A percentile compares a stretch with the other conserved stretches of the same genome.
These are phyloP conservation scores for Drosophila quadrilineata DNA, from an alignment of 1,140 invertebrate genomes.

Conservation along the genomic window DNA sequence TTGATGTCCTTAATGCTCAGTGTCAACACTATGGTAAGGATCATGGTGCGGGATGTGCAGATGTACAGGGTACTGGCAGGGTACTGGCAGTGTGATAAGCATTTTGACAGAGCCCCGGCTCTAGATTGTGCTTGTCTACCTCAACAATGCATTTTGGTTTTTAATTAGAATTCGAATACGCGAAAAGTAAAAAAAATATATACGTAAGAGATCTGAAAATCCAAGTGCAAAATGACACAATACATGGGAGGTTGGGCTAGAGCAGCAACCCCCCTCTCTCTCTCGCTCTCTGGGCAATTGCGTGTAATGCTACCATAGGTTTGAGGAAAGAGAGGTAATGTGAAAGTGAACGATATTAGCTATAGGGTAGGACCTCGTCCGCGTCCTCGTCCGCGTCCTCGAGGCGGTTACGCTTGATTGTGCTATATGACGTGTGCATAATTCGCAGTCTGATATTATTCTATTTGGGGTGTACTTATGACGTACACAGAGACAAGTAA, in stretches of 20 bases:
- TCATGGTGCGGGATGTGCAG: constrained; percentile 23
- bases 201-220: constrained; percentile 47
- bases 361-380: constrained; percentile 42
- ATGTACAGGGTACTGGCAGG: constrained; percentile 2
- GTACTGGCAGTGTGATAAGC: constrained; percentile 67
- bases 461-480: neutral
- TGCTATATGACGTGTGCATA: constrained; percentile 72
- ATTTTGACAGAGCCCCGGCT: constrained; percentile 34
- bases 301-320: constrained; percentile 61
- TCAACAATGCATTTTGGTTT: constrained; percentile 69
- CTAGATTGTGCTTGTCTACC: constrained; percentile 36
- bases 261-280: constrained; percentile 37
- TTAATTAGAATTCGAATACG: constrained; percentile 73
- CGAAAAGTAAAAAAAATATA: constrained; percentile 3
- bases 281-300: constrained; percentile 55
- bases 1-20: constrained; percentile 55
- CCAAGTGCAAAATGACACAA: constrained; percentile 39
- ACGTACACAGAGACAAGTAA: no score
- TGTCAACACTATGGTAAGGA: constrained; percentile 57
- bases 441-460: constrained; percentile 25
- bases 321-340: neutral
- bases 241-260: constrained; percentile 12
- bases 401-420: constrained; percentile 76
- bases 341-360: constrained; percentile 12
- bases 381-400: no score